Conservation (phyloP, 2,888 invertebrate genomes). For the Monopis laevigella region DNA sequence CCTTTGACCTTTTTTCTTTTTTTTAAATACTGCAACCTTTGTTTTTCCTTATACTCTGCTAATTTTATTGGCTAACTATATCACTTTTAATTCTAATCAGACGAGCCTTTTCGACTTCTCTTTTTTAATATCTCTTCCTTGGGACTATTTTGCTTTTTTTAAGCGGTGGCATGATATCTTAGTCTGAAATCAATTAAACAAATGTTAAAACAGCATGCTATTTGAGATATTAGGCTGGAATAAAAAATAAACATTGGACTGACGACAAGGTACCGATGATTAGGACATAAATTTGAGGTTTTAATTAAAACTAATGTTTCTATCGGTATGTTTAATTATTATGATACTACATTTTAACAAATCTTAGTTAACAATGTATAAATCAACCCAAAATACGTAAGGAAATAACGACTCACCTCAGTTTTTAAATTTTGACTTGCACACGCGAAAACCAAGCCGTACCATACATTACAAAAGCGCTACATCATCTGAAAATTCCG, state of each 20-base stretch:
- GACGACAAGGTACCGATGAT: slow-evolving; percentile 20
- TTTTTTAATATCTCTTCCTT: too few relatives aligned
- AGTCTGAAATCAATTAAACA: not conserved
- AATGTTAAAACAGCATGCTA: not conserved
- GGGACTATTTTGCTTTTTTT: too few relatives aligned
- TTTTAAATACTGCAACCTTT: too few relatives aligned
- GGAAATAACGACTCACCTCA: slow-evolving; percentile 21
- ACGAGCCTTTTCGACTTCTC: too few relatives aligned
- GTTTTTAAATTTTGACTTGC: slow-evolving; percentile 19
- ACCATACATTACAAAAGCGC: too few relatives aligned
- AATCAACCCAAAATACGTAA: slow-evolving; percentile 19
- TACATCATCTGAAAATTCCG: too few relatives aligned
- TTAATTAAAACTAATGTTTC: slow-evolving; percentile 19
- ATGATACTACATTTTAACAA: slow-evolving; percentile 20
- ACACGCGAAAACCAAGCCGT: slow-evolving; percentile 12
- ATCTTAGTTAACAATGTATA: slow-evolving; percentile 17
- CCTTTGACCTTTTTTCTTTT: not conserved
- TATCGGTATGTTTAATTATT: slow-evolving; percentile 13
- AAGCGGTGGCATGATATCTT: not conserved
- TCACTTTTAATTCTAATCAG: too few relatives aligned
- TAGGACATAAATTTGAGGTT: slow-evolving; percentile 20
- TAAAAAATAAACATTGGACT: slow-evolving; percentile 15
- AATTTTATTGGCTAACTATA: too few relatives aligned
- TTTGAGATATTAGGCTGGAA: not conserved
- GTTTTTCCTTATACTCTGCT: too few relatives aligned